Percentiles rank a stretch among this genome's conserved stretches.
Evolutionary conservation across 1,140 invertebrate species (phyloP).

Genomic region (Zophobas morio): DNA sequence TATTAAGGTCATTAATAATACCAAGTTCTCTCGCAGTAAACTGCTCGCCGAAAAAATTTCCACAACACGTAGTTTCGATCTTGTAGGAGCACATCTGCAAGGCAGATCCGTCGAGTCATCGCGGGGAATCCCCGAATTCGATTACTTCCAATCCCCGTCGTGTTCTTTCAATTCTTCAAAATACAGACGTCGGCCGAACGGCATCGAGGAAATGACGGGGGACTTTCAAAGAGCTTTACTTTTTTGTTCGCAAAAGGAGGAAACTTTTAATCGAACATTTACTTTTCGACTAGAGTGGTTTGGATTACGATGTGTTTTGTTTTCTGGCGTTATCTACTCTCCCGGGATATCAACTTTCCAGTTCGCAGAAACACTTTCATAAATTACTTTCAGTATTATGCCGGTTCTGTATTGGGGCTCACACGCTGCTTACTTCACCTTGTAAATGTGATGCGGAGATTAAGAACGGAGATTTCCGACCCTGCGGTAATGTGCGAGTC

Average conservation of each 20-base stretch:
- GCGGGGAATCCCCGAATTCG: slow-evolving; percentile 17
- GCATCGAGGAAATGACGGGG: slow-evolving; percentile 36
- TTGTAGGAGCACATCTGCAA: no score
- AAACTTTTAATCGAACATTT: slow-evolving; percentile 64
- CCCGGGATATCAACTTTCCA: slow-evolving; percentile 61
- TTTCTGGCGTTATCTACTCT: slow-evolving; percentile 59
- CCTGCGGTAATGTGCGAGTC: no score
- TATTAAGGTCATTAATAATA: slow-evolving; percentile 60
- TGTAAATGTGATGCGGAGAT: background rate
- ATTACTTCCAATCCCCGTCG: slow-evolving; percentile 19
- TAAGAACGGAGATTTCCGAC: background rate
- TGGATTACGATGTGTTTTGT: slow-evolving; percentile 62
- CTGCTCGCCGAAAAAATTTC: background rate
- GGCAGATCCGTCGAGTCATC: background rate
- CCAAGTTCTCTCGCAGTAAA: slow-evolving; percentile 49
- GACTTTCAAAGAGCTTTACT: slow-evolving; percentile 29
- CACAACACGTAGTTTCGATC: background rate
- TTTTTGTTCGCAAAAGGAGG: slow-evolving; percentile 34
- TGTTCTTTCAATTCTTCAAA: slow-evolving; percentile 37
- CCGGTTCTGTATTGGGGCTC: slow-evolving; percentile 54
- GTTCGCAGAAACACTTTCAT: slow-evolving; percentile 61
- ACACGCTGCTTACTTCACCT: background rate
- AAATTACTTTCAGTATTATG: slow-evolving; percentile 63
- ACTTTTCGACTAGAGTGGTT: slow-evolving; percentile 54
- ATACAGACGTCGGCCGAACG: slow-evolving; percentile 25